These are phyloP conservation scores for Harpagoxenus sublaevis DNA, from an alignment of 2,888 invertebrate species.

Conservation along the genomic window DNA sequence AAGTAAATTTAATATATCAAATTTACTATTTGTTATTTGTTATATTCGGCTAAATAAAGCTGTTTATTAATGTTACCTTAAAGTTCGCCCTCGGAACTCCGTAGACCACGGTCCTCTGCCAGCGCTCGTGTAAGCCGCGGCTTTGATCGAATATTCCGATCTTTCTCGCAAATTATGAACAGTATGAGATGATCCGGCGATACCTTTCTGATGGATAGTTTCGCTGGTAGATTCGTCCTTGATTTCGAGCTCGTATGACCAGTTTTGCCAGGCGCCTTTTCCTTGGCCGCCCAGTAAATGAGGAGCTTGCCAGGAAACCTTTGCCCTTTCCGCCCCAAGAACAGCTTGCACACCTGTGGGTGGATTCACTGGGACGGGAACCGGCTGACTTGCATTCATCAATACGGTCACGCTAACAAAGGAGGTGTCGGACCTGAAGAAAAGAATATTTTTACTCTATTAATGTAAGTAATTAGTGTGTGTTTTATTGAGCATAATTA, in stretches of 20 bases:
- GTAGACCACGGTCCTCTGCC: slow-evolving; percentile 94
- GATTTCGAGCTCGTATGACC: slow-evolving; percentile 93
- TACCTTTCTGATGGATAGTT: slow-evolving; percentile 85
- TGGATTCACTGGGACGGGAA: slow-evolving; percentile 92
- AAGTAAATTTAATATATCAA: background rate
- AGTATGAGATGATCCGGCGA: slow-evolving; percentile 89
- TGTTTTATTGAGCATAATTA: background rate
- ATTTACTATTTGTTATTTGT: background rate
- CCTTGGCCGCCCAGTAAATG: slow-evolving; percentile 91
- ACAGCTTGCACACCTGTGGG: slow-evolving; percentile 94
- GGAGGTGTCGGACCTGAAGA: slow-evolving; percentile 80
- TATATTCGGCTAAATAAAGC: background rate
- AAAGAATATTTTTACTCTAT: background rate
- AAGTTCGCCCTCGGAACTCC: slow-evolving; percentile 91
- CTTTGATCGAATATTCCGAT: slow-evolving; percentile 92
- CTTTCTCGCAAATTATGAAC: slow-evolving; percentile 91
- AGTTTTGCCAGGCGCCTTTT: slow-evolving; percentile 90
- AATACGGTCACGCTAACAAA: slow-evolving; percentile 86
- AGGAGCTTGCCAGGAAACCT: slow-evolving; percentile 94
- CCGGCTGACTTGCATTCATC: slow-evolving; percentile 90
- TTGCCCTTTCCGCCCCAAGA: slow-evolving; percentile 92
- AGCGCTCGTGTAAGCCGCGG: slow-evolving; percentile 92
- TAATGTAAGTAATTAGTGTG: background rate
- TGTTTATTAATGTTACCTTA: slow-evolving; percentile 84
- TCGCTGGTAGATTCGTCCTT: slow-evolving; percentile 87